These are phyloP conservation scores for Azorinus chamasolen DNA, from an alignment of 2,888 invertebrate species.

Conservation along the genomic window DNA sequence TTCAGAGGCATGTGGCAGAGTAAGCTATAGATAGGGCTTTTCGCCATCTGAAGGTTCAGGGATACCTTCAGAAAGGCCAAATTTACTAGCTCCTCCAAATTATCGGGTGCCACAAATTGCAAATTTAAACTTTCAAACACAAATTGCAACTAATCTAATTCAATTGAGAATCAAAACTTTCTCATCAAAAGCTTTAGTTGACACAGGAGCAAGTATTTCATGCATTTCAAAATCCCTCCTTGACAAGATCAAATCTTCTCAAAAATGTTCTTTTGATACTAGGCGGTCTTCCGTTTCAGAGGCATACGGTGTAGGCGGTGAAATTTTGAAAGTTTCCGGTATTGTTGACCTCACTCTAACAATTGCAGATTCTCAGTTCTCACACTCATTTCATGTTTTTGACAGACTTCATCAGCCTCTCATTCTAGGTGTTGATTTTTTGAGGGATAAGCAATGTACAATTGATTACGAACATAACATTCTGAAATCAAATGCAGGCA, in stretches of 20 bases:
- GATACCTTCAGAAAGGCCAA: too few species aligned
- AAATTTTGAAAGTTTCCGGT: neutral
- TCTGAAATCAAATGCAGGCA: too few species aligned
- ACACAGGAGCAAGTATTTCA: neutral
- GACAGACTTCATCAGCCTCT: constrained; percentile 1
- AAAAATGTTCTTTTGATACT: neutral
- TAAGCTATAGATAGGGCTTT: too few species aligned
- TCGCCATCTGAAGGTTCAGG: too few species aligned
- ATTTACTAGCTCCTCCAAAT: too few species aligned
- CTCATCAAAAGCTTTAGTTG: too few species aligned
- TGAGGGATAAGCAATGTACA: neutral
- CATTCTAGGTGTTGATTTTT: neutral
- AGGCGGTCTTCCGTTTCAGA: neutral
- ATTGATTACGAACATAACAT: neutral
- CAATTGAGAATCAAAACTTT: too few species aligned
- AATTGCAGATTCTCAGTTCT: neutral
- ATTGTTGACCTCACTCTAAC: neutral
- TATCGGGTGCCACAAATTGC: too few species aligned
- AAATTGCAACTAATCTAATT: too few species aligned
- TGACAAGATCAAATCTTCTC: neutral
- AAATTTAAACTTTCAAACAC: too few species aligned
- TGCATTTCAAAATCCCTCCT: neutral
- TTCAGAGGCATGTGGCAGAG: too few species aligned
- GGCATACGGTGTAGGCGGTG: neutral
- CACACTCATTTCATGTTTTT: neutral